Evolutionary conservation across 2,113 vertebrate genomes (phyloP).

Genomic region (Dermatemys mawii): DNA sequence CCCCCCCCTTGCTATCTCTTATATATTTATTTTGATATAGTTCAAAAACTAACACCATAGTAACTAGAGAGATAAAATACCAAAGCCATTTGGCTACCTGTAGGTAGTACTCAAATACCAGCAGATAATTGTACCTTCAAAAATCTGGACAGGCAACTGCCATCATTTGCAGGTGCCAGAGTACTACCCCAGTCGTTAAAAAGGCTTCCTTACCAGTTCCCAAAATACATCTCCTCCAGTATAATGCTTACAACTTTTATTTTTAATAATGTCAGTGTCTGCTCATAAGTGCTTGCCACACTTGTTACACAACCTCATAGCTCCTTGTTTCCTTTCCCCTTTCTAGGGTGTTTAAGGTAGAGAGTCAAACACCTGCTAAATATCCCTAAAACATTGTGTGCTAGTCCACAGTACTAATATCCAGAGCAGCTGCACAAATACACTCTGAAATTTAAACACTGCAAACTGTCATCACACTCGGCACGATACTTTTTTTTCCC

Average conservation of each 20-base stretch:
- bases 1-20: rapidly evolving
- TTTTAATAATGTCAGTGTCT: background rate
- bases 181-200: rapidly evolving
- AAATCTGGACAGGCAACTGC: rapidly evolving
- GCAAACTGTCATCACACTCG: rapidly evolving
- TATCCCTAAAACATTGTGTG: background rate
- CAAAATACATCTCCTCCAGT: background rate
- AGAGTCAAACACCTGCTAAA: background rate
- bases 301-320: background rate
- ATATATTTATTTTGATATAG: background rate
- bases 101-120: background rate
- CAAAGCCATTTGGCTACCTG: background rate
- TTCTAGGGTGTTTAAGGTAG: background rate
- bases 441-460: background rate
- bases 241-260: background rate
- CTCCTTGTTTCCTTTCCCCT: rapidly evolving
- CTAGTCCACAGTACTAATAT: background rate
- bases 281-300: background rate
- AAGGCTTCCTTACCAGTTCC: background rate
- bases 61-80: rapidly evolving
- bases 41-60: background rate
- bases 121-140: background rate
- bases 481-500: rapidly evolving
- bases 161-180: background rate
- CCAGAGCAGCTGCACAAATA: background rate